Evolutionary conservation across 1,140 invertebrate species (phyloP), one percentile per base, ranked within the genome.

Genomic region (Semibalanus balanoides): DNA sequence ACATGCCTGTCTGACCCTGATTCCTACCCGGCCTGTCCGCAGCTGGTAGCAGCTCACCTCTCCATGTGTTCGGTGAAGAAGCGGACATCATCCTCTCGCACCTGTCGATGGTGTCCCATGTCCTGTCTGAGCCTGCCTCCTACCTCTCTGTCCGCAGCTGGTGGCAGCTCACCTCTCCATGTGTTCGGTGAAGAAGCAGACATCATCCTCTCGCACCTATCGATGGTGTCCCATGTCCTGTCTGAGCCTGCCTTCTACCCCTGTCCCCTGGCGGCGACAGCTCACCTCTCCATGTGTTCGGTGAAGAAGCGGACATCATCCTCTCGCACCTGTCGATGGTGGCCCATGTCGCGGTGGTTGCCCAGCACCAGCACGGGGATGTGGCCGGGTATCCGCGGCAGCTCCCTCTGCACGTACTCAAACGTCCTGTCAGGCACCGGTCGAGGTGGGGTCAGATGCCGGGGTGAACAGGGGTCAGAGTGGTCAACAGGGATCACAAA

Each of bases 321-420:
- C 0, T 88, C 81, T 74, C 90, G 91, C 22, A 94, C 88, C 79
- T 89, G 89, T 75, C 95, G 86, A 83, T 98, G 94, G 84, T 97
- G 94, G 11, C 93, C 90, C 95, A 98, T 96, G 83, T 98, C 96
- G 83, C 94, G 91, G 80, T 97, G 95, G 86, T 98, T 98, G 0
- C 93, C 94, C 70, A 98, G 87, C 72, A 98, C 88, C 73, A 98
- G 88, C 1, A 98, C 89, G 17, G 96, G 96, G 83, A 98, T 91
- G 79, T 96, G 90, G 29, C 83, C 82, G 17, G 96, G 96, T 77
- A 98, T 89, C 84, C 91, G 91, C 11, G 88, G 87, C 73, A 98
- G 82, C 85, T 98, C 96, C 78, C 91, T 87, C 81, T 95, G 91
- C 27, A 98, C 90, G 86, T 99, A 99, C 80, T 96, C 92, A 87